phyloP scores from a whole-genome alignment of 2,113 vertebrate genomes.

The Python bivittatus region DNA sequence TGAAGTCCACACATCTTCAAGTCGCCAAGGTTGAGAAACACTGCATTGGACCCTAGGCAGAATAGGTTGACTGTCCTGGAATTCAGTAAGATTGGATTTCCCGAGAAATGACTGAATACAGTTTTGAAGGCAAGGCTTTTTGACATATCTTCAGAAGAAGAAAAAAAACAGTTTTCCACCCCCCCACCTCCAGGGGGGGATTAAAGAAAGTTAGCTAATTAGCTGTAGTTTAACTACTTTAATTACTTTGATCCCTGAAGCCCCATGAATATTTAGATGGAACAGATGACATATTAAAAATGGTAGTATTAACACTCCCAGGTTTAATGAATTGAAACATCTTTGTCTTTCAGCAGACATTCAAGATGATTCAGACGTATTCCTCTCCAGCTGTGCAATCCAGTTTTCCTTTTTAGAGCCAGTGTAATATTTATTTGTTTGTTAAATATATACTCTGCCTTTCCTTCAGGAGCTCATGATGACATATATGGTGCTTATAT shows the following conservation, averaged over 20 bases:
- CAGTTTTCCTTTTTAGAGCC: neutral
- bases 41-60: neutral
- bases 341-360: neutral
- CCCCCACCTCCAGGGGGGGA: neutral
- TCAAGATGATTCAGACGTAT: neutral
- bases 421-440: neutral
- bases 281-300: constrained; percentile 31
- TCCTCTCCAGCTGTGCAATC: neutral
- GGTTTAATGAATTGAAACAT: constrained; percentile 19
- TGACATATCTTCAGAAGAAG: neutral
- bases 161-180: neutral
- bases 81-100: neutral
- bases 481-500: neutral
- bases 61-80: neutral
- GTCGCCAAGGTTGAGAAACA: too few species aligned
- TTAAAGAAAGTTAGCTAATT: constrained; percentile 35
- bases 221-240: constrained; percentile 32
- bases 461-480: neutral
- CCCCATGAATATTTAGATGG: constrained; percentile 27
- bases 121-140: neutral
- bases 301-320: neutral
- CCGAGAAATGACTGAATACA: neutral
- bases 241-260: constrained; percentile 38
- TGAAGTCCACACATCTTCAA: too few species aligned
- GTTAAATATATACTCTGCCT: neutral